These are phyloP conservation scores for Trissonchulus sp. DNA, from an alignment of 2,888 invertebrate species.

Conservation along the genomic window DNA sequence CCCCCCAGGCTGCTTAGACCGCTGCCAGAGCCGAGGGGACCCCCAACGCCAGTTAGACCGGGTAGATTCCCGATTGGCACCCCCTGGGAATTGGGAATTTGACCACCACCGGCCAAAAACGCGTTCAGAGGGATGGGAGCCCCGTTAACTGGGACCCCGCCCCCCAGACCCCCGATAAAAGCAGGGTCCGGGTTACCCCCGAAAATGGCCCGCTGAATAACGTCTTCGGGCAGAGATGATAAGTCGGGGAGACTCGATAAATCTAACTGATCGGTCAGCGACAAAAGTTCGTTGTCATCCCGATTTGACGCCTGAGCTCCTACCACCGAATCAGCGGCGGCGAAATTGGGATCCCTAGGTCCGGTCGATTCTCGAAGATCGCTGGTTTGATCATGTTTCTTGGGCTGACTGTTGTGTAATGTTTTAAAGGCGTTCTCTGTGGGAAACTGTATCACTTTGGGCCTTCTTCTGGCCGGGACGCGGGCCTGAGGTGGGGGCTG, in stretches of 20 bases:
- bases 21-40: not conserved
- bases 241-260: not conserved
- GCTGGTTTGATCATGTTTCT: not conserved
- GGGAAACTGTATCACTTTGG: constrained; percentile 9
- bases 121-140: not conserved
- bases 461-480: too few species aligned
- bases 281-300: not conserved
- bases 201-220: not conserved
- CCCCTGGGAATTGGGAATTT: not conserved
- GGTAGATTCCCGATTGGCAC: not conserved
- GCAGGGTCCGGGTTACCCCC: not conserved
- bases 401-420: not conserved
- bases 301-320: too few species aligned
- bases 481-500: too few species aligned
- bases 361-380: too few species aligned
- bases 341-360: not conserved
- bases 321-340: not conserved
- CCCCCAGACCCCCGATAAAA: not conserved
- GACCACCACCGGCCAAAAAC: not conserved
- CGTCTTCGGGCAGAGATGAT: not conserved
- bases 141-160: not conserved
- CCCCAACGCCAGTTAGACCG: not conserved
- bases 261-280: not conserved
- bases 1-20: not conserved
- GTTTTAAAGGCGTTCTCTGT: constrained; percentile 10